phyloP scores from a whole-genome alignment of 2,113 vertebrate species.

The Prochilodus magdalenae region DNA sequence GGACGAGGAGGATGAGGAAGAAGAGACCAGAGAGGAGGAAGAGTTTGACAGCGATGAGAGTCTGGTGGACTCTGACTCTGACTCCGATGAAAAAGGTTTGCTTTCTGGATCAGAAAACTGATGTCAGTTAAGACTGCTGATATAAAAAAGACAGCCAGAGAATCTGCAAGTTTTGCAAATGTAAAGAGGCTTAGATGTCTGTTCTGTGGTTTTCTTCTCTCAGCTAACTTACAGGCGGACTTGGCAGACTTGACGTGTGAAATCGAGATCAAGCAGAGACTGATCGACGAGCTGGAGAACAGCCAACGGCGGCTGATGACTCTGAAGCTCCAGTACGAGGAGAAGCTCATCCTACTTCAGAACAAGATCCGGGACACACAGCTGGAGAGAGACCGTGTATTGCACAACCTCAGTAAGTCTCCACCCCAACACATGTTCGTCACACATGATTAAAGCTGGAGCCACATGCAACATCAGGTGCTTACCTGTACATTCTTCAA shows the following conservation, averaged over 20 bases:
- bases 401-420: constrained; percentile 93
- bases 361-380: constrained; percentile 98
- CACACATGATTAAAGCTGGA: neutral
- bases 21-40: constrained; percentile 82
- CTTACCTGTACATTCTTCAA: neutral
- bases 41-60: constrained; percentile 93
- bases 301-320: constrained; percentile 92
- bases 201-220: neutral
- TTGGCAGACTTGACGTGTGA: constrained; percentile 94
- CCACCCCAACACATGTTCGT: neutral
- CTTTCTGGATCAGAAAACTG: neutral
- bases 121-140: neutral
- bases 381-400: constrained; percentile 92
- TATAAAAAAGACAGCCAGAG: neutral
- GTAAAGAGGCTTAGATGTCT: neutral
- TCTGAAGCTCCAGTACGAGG: constrained; percentile 95
- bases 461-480: neutral
- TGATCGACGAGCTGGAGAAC: constrained; percentile 97
- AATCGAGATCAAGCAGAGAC: constrained; percentile 98
- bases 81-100: constrained; percentile 92
- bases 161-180: neutral
- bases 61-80: constrained; percentile 91
- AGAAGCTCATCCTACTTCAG: constrained; percentile 94
- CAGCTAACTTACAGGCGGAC: constrained; percentile 91
- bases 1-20: constrained; percentile 86